Evolutionary conservation across 1,140 invertebrate genomes (phyloP).

Genomic region (Danaus melanippus): DNA sequence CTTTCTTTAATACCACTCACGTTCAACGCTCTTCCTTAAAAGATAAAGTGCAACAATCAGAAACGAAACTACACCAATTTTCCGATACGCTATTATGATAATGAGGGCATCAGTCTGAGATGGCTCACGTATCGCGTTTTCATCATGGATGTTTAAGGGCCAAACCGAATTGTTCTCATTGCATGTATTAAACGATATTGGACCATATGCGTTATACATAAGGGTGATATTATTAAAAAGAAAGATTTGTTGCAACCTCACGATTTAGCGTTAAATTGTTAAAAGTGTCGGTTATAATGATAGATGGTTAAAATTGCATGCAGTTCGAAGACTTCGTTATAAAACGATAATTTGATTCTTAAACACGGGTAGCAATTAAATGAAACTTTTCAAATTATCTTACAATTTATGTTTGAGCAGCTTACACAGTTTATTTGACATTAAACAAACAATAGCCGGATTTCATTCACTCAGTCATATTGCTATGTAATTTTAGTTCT

Average conservation of each 20-base stretch:
- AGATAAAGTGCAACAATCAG: neutral
- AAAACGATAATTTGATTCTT: too few relatives aligned
- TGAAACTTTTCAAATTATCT: too few relatives aligned
- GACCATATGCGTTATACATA: neutral
- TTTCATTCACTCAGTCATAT: too few relatives aligned
- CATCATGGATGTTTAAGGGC: conserved; percentile 37
- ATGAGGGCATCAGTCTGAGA: conserved; percentile 22
- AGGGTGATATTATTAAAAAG: conserved; percentile 1
- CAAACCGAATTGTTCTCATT: conserved; percentile 25
- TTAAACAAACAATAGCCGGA: too few relatives aligned
- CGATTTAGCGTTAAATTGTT: conserved; percentile 18
- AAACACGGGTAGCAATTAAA: too few relatives aligned
- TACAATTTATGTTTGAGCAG: too few relatives aligned
- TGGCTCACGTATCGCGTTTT: conserved; percentile 37
- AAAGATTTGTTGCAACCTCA: conserved; percentile 10
- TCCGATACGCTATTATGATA: conserved; percentile 29
- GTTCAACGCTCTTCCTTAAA: too few relatives aligned
- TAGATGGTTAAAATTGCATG: conserved; percentile 16
- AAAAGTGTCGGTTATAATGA: conserved; percentile 31
- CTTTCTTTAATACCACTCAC: too few relatives aligned
- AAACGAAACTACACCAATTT: conserved; percentile 35
- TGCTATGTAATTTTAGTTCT: too few relatives aligned
- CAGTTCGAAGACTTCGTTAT: conserved; percentile 1
- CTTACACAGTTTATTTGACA: too few relatives aligned
- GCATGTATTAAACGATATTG: neutral